phyloP scores from a whole-genome alignment of 1,140 invertebrate genomes.

The Drosophila pectinifera region DNA sequence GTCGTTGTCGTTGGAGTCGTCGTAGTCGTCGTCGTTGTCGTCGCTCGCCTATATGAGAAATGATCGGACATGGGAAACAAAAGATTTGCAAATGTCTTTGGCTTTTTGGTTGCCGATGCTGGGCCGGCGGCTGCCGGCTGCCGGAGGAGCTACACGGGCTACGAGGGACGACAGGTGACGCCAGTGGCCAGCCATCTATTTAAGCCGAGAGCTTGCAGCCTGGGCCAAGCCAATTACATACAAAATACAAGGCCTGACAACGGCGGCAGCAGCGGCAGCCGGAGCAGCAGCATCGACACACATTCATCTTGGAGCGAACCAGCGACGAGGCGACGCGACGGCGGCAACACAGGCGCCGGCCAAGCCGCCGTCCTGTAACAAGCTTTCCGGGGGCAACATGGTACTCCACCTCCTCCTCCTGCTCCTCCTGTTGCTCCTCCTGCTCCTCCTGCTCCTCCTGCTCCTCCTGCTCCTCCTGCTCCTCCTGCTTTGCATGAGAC shows the following conservation, averaged over 20 bases:
- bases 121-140: constrained; percentile 10
- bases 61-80: constrained; percentile 84
- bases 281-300: constrained; percentile 64
- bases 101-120: constrained; percentile 75
- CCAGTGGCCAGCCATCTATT: constrained; percentile 69
- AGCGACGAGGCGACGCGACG: constrained; percentile 35
- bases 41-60: constrained; percentile 81
- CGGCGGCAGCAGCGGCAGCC: constrained; percentile 11
- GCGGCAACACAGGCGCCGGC: constrained; percentile 50
- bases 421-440: constrained; percentile 8
- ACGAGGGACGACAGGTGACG: constrained; percentile 71
- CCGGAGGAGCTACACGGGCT: constrained; percentile 17
- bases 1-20: constrained; percentile 40
- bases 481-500: too few species aligned
- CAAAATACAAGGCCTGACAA: constrained; percentile 81
- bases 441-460: constrained; percentile 39
- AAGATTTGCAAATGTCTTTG: constrained; percentile 84
- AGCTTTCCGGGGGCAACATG: constrained; percentile 53
- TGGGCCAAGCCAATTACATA: constrained; percentile 74
- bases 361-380: constrained; percentile 60
- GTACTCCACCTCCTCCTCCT: constrained; percentile 32
- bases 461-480: constrained; percentile 6
- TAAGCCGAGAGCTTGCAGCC: constrained; percentile 32
- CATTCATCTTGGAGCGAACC: constrained; percentile 67
- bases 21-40: constrained; percentile 13